Percentiles rank a stretch among this genome's conserved stretches.
Conservation (phyloP, 2,113 vertebrate genomes). For the Copsychus sechellarum region DNA sequence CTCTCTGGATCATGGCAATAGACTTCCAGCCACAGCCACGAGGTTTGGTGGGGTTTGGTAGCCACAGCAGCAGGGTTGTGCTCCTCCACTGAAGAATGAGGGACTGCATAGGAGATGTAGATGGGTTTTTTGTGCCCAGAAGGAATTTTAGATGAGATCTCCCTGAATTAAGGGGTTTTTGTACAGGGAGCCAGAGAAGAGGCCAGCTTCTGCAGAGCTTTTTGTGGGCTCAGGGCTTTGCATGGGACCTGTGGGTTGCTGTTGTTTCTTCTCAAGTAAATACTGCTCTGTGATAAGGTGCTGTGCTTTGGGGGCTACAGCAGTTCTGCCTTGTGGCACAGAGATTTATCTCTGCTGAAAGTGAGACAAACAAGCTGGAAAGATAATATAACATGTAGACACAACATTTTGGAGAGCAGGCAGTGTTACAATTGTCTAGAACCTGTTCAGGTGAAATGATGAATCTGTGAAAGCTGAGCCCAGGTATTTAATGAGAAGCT, state of each 20-base stretch:
- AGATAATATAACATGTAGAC: rapidly evolving
- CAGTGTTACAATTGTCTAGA: not conserved
- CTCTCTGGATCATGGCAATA: not conserved
- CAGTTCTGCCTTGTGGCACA: not conserved
- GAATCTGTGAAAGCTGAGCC: not conserved
- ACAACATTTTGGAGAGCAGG: not conserved
- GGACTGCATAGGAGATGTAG: rapidly evolving
- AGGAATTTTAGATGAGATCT: not conserved
- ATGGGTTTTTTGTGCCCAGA: not conserved
- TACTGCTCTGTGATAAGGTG: not conserved
- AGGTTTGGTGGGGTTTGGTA: not conserved
- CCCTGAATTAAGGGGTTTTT: not conserved
- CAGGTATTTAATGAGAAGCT: not conserved
- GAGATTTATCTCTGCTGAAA: not conserved
- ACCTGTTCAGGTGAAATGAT: not conserved
- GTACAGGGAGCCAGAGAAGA: not conserved
- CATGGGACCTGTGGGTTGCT: not conserved
- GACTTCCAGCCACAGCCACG: not conserved
- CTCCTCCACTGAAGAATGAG: not conserved
- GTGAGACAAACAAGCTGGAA: not conserved
- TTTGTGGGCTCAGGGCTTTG: not conserved
- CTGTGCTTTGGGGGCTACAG: not conserved
- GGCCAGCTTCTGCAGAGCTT: not conserved
- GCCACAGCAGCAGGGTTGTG: not conserved
- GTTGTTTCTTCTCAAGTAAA: not conserved